Evolutionary conservation across 2,797 vertebrate species (phyloP).

Genomic region (Sebastiscus albofasciatus): DNA sequence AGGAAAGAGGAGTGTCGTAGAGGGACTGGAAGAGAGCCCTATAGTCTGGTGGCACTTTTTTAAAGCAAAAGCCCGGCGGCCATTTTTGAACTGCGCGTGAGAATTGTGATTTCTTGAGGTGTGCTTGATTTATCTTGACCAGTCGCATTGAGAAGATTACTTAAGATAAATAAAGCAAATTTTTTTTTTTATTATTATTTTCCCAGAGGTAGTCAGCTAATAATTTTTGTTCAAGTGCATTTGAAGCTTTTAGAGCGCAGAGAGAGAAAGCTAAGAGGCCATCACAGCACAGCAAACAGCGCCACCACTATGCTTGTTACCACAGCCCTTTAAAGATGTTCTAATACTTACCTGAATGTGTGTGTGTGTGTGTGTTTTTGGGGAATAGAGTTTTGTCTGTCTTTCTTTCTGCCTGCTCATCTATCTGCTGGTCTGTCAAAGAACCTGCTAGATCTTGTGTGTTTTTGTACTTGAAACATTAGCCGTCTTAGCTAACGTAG

Average conservation of each 20-base stretch:
- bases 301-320: slow-evolving; percentile 35
- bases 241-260: slow-evolving; percentile 28
- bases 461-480: background rate
- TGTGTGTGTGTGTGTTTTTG: slow-evolving; percentile 6
- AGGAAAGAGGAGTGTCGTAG: slow-evolving; percentile 20
- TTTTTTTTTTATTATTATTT: background rate
- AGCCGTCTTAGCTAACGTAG: slow-evolving; percentile 21
- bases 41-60: slow-evolving; percentile 23
- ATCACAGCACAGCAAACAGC: slow-evolving; percentile 47
- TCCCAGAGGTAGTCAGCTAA: background rate
- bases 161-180: slow-evolving; percentile 27
- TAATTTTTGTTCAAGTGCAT: background rate
- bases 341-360: slow-evolving; percentile 43
- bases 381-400: slow-evolving; percentile 15
- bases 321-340: slow-evolving; percentile 26
- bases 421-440: background rate
- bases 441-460: background rate
- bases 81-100: slow-evolving; percentile 3
- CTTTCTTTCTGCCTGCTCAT: slow-evolving; percentile 15
- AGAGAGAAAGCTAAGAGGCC: slow-evolving; percentile 23
- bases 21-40: slow-evolving; percentile 19
- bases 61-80: slow-evolving; percentile 45
- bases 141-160: background rate
- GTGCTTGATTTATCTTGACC: slow-evolving; percentile 27
- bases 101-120: background rate